A percentile compares a stretch with the other conserved stretches of the same genome.
phyloP scores from a whole-genome alignment of 2,797 vertebrate species.

The Hapalemur alaotrensis region DNA sequence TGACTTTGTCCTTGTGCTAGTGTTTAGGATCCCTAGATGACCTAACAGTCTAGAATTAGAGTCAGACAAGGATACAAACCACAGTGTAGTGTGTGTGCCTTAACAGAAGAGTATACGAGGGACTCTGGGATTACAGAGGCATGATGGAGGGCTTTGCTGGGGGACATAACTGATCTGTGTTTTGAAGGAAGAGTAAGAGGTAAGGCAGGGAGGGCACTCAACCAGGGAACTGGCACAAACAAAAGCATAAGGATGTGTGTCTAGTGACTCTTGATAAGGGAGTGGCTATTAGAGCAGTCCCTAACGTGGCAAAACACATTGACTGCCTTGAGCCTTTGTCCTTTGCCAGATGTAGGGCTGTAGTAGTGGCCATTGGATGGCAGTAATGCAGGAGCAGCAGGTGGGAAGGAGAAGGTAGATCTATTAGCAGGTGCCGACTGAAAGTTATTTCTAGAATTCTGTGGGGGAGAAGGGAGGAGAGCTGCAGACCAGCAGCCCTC shows the following conservation, averaged over 20 bases:
- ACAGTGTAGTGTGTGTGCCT: not conserved
- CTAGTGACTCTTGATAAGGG: not conserved
- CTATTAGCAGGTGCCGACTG: not conserved
- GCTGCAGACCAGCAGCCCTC: constrained; percentile 4
- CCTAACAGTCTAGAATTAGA: not conserved
- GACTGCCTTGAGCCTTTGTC: not conserved
- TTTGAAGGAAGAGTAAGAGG: constrained; percentile 55
- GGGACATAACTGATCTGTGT: not conserved
- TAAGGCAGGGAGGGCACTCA: not conserved
- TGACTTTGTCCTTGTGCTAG: constrained; percentile 26
- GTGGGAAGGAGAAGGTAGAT: not conserved
- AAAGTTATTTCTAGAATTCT: constrained; percentile 30
- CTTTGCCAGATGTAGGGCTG: not conserved
- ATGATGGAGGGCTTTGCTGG: not conserved
- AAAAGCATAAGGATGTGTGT: not conserved
- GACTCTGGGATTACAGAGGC: not conserved
- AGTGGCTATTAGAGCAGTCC: not conserved
- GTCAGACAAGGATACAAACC: constrained; percentile 5
- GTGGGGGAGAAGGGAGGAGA: not conserved
- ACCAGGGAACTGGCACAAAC: not conserved
- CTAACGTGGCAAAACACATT: not conserved
- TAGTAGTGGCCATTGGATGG: not conserved
- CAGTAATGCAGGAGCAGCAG: not conserved
- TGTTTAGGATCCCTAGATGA: constrained; percentile 25
- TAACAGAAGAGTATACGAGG: not conserved